phyloP scores from a whole-genome alignment of 2,113 vertebrate genomes.

The Odontesthes bonariensis region DNA sequence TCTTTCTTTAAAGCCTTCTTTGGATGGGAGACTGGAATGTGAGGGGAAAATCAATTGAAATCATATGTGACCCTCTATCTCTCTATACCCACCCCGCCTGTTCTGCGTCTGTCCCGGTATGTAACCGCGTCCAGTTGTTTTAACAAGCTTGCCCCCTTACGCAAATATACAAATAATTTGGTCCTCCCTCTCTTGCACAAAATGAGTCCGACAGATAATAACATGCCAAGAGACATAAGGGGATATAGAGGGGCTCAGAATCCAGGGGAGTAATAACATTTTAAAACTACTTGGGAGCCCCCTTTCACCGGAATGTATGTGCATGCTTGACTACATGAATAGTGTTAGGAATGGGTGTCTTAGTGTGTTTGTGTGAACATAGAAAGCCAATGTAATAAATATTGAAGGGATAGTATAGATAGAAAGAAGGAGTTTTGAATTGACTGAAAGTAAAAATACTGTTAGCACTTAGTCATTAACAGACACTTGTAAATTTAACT shows the following conservation, averaged over 20 bases:
- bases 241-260: slow-evolving; percentile 55
- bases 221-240: slow-evolving; percentile 51
- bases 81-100: slow-evolving; percentile 22
- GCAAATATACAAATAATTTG: slow-evolving; percentile 59
- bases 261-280: slow-evolving; percentile 59
- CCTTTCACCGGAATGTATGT: neutral
- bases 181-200: slow-evolving; percentile 15
- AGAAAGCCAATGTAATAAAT: neutral
- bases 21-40: slow-evolving; percentile 44
- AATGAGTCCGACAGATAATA: slow-evolving; percentile 46
- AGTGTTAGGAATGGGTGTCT: slow-evolving; percentile 7
- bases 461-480: too few relatives aligned
- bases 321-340: neutral
- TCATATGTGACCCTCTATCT: slow-evolving; percentile 59
- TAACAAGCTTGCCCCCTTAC: slow-evolving; percentile 53
- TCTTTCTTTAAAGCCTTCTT: slow-evolving; percentile 35
- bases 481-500: neutral
- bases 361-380: neutral
- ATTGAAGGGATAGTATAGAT: neutral
- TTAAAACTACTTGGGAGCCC: slow-evolving; percentile 27
- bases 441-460: too few relatives aligned
- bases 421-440: neutral
- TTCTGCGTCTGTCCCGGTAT: slow-evolving; percentile 51
- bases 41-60: slow-evolving; percentile 48
- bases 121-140: slow-evolving; percentile 55